Base-by-base conservation (phyloP, 2,888 invertebrate species). In the Drosophila gaucha region DNA sequence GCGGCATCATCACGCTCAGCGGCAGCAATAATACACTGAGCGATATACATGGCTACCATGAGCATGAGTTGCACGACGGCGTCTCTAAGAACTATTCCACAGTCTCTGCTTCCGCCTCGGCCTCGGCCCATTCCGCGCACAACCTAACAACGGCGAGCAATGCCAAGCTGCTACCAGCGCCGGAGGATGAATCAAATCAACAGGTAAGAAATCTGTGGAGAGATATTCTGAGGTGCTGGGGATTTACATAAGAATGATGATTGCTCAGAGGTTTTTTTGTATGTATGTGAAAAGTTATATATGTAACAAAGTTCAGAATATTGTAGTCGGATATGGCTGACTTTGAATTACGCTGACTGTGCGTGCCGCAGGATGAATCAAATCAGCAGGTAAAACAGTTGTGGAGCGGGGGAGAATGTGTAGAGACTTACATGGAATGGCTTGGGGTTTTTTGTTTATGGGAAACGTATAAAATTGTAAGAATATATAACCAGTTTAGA, bases 81-180 rank as follows among this genome's bases (percentile, higher is more conserved):
- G 74, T 78, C 55, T 89, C 89, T 46, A 90, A 91, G 75, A 89
- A 90, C 75, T 80, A 89, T 50, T 91, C 73, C 46, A 60, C 78
- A 9, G 46, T 28, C 14, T 46, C 46, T n/a, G 46, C 31, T n/a
- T 73, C 79, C 6, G 83, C 67, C 2, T 50, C 86, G 41, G 82
- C 80, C 5, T 78, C 78, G 3, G 78, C 60, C 12, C 78, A 80
- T 38, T 78, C 91, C 31, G 57, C 68, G 18, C 87, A 90, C 71
- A 90, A 90, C 71, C 75, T 91, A 28, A 89, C 91, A 41, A 91
- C 90, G 64, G 91, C 90, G 60, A 91, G 92, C 59, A 91, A 91
- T 35, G 88, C 89, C 12, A 91, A 91, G 67, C 50, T 92, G 30
- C 63, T 91, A 77, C 88, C 90, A 18, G 68, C 86, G 2, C 64